Base-by-base conservation (phyloP, 1,140 invertebrate species). In the Pemphigus obesinymphae region DNA sequence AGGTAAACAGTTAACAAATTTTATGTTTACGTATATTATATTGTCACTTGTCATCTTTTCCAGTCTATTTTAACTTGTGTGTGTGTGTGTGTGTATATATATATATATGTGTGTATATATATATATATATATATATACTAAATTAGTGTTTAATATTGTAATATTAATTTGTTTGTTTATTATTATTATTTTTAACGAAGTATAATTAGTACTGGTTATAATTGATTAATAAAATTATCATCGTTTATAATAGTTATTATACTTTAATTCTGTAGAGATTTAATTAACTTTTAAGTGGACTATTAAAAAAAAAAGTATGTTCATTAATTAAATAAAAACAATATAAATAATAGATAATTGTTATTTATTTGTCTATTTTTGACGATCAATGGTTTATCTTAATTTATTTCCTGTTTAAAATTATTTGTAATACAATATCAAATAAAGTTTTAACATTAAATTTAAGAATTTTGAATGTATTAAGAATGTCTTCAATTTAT, bases 121-220 rank as follows among this genome's bases (percentile, higher is more conserved):
- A n/a, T n/a, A n/a, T n/a, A n/a, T n/a, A n/a, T 48, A 10, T 29
- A 50, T 50, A 73, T 31, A 15, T 73, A 48, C 40, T 72, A n/a
- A 50, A 31, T 50, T 48, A 73, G 70, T 73, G 17, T 73, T 29
- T 31, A 31, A 20, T 31, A 72, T 72, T 72, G 15, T 72, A 73
- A 50, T 10, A 73, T 50, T 50, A 73, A 48, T 48, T 73, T 73
- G 7, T 26, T 72, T 68, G n/a, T 70, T 66, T 70, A 66, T 66
- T 37, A 68, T 66, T 40, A 13, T 43, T 17, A 70, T 68, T 68
- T 63, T 63, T 63, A 63, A 63, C 29, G 20, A 20, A 29, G 29
- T 63, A 20, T 26, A 2, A 70, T 17, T 45, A 70, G n/a, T n/a
- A n/a, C 26, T 45, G 40, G 40, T 70, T 45, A 26, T 29, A 17